Evolutionary conservation across 2,888 invertebrate genomes (phyloP), one percentile per base, ranked within the genome.

Genomic region (Tiphia femorata): DNA sequence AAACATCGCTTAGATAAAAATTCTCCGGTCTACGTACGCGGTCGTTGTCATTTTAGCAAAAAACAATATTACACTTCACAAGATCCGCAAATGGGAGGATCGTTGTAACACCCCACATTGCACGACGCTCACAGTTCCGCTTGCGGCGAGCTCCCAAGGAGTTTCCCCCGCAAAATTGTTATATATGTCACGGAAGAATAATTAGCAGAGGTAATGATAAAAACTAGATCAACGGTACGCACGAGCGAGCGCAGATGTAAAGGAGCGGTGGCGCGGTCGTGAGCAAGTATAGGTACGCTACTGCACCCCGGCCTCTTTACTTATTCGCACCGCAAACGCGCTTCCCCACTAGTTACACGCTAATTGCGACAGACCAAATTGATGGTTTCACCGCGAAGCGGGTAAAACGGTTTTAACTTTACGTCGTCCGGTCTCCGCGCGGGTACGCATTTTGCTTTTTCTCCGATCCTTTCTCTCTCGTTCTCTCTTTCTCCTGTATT

Each of bases 341-440:
- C 62, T 63, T 62, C 63, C 57, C 61, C 57, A 48, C 62, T 62
- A 64, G 73, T 74, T 70, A 62, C 66, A 62, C 70, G 75, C 67
- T 75, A 75, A 75, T 75, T 72, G 70, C 73, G 54, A 59, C 56
- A 52, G 65, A 51, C 62, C 62, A 73, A 75, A 75, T 75, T 74
- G 73, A 75, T 67, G 75, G 73, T 75, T 73, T 70, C 73, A 69
- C 67, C 60, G 65, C 46, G 52, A 47, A 60, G 54, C 46, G 43
- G 61, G 61, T 54, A 63, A 57, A 66, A 68, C 64, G 62, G 49
- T 69, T 67, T 69, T 60, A 58, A 67, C 67, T 64, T 62, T 43
- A 58, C 64, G 54, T 64, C 62, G 54, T 64, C 59, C 61, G 66
- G 51, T 21, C 30, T 30, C 46, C 49, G 58, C 40, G 48, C 43